A percentile compares a stretch with the other conserved stretches of the same genome.
These are phyloP conservation scores for Malurus cyaneus DNA, from an alignment of 2,113 vertebrate genomes.

Conservation along the genomic window DNA sequence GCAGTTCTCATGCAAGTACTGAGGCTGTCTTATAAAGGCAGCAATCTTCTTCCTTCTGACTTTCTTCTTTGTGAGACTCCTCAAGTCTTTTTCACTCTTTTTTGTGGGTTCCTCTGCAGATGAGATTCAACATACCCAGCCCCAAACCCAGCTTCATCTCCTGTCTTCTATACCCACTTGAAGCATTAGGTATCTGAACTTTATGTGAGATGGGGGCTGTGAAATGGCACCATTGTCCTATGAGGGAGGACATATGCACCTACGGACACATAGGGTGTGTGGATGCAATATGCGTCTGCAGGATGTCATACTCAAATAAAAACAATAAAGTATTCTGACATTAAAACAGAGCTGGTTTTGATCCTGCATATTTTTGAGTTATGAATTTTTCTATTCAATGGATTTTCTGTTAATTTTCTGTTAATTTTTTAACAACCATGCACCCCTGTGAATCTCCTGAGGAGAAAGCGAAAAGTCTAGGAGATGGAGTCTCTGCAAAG, in stretches of 20 bases:
- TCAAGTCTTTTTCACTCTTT: not conserved
- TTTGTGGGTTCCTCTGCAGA: not conserved
- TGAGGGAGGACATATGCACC: not conserved
- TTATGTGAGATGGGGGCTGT: not conserved
- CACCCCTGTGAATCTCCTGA: not conserved
- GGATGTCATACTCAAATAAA: not conserved
- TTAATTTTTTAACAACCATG: not conserved
- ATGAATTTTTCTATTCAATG: not conserved
- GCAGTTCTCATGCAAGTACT: not conserved
- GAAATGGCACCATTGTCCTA: not conserved
- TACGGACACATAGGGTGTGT: accelerated
- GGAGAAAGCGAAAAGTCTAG: accelerated
- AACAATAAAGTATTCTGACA: not conserved
- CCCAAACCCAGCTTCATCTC: not conserved
- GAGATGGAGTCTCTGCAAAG: not conserved
- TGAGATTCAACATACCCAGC: not conserved
- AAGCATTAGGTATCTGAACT: not conserved
- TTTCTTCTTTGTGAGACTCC: not conserved
- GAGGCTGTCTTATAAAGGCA: not conserved
- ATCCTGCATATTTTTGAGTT: not conserved
- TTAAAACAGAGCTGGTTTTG: not conserved
- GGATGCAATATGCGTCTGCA: accelerated
- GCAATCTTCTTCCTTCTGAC: not conserved
- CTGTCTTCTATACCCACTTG: not conserved
- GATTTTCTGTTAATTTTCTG: not conserved